Evolutionary conservation across 1,140 invertebrate species (phyloP), one percentile per base, ranked within the genome.

Genomic region (Stegodyphus dumicola): DNA sequence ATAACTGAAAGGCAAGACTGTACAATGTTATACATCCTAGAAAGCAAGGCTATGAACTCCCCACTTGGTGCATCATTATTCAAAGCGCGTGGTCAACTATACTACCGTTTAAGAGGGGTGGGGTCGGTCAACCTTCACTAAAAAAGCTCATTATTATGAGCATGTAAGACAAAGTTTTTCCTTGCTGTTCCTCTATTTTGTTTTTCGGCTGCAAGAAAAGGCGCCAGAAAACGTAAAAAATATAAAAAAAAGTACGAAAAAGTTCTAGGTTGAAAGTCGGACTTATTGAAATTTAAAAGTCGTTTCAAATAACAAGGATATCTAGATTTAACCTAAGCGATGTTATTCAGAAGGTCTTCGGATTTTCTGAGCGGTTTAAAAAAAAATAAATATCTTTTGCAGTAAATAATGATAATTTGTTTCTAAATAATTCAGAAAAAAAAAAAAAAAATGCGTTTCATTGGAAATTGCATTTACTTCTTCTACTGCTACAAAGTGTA

Each of bases 101-200:
- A 76, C 54, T 60, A 18, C 56, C 17, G 65, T 17, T 67, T 67
- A 17, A 7, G 17, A 54, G 4, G 69, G 78, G 78, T 64, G 65
- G 69, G 69, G 78, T 18, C 54, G 54, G 74, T 64, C 56, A 73
- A 18, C 69, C 78, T 73, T 81, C 69, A 49, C 53, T 17, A 81
- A 73, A 81, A 73, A 81, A 81, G 17, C 78, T 81, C 78, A 81
- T 81, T 81, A 81, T 81, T 81, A 56, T 64, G 52, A 52, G 56
- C 65, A 70, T 79, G 15, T 33, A 33, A 33, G 33, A 33, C 56
- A 5, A 9, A 15, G 33, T 69, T 79, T 79, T 79, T 70, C 67
- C 52, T 70, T 52, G 51, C 76, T 67, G 18, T 51, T 18, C 17
- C 56, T 79, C 70, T 54, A 2, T 33, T 69, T 69, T 69, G 17